These are phyloP conservation scores for Stomatorhinus walkeri DNA, from an alignment of 2,797 vertebrate genomes.

Conservation along the genomic window DNA sequence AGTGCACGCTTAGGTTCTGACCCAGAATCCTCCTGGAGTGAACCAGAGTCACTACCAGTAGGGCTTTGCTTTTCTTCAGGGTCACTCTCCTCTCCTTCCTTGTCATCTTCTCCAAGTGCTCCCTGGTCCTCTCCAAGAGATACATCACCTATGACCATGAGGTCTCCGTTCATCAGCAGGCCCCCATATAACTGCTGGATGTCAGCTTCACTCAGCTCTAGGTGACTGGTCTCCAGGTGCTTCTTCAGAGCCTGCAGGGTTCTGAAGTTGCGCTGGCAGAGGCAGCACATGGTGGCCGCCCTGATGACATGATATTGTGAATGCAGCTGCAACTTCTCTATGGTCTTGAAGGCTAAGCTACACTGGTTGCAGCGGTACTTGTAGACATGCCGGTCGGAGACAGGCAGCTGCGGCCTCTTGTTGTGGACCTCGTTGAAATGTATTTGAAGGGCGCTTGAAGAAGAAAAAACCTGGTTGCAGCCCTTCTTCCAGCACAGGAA, in stretches of 20 bases:
- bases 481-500: slow-evolving; percentile 99
- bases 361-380: slow-evolving; percentile 98
- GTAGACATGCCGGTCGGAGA: slow-evolving; percentile 97
- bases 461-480: slow-evolving; percentile 96
- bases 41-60: slow-evolving; percentile 89
- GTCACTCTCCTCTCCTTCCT: slow-evolving; percentile 93
- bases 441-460: slow-evolving; percentile 86
- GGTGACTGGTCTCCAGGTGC: slow-evolving; percentile 93
- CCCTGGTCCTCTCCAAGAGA: slow-evolving; percentile 85
- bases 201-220: slow-evolving; percentile 93
- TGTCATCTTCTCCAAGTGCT: slow-evolving; percentile 87
- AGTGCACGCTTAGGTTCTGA: slow-evolving; percentile 95
- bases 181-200: slow-evolving; percentile 97
- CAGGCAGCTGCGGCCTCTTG: slow-evolving; percentile 91
- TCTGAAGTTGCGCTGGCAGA: slow-evolving; percentile 96
- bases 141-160: slow-evolving; percentile 84
- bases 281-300: slow-evolving; percentile 97
- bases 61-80: slow-evolving; percentile 96
- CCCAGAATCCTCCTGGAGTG: slow-evolving; percentile 88
- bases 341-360: slow-evolving; percentile 96
- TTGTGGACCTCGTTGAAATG: slow-evolving; percentile 96
- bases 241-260: slow-evolving; percentile 96
- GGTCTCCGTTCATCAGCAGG: slow-evolving; percentile 89
- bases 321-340: slow-evolving; percentile 95
- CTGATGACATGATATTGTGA: slow-evolving; percentile 97